phyloP scores from a whole-genome alignment of 2,797 vertebrate genomes.

The Microctenopoma steveboyesi region DNA sequence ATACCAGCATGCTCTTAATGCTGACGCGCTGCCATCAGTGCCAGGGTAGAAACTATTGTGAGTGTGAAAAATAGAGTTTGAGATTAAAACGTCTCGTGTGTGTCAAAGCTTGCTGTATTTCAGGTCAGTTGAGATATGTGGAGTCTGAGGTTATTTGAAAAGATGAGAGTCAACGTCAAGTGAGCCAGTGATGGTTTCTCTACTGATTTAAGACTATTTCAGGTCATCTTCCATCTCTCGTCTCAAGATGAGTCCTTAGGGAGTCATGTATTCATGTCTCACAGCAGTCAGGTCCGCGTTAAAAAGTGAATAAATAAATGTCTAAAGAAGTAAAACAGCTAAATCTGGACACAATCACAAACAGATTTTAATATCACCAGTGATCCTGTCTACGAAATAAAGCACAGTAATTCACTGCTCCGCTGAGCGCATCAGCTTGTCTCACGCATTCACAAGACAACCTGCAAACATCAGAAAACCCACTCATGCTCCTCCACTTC shows the following conservation, averaged over 20 bases:
- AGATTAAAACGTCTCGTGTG: too few species aligned
- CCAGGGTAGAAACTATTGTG: not conserved
- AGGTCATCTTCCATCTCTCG: not conserved
- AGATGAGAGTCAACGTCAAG: not conserved
- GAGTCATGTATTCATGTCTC: too few species aligned
- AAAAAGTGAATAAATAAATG: too few species aligned
- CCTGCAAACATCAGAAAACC: slow-evolving; percentile 58
- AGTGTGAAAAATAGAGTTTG: not conserved
- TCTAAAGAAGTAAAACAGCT: not conserved
- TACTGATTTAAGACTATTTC: not conserved
- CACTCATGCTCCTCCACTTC: slow-evolving; percentile 60
- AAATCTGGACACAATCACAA: slow-evolving; percentile 3
- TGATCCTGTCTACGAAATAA: not conserved
- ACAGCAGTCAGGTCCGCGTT: not conserved
- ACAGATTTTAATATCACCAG: slow-evolving; percentile 1
- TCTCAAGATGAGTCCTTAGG: too few species aligned
- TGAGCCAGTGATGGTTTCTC: not conserved
- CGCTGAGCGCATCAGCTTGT: slow-evolving; percentile 33
- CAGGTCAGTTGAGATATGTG: not conserved
- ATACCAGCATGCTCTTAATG: not conserved
- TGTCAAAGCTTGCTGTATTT: not conserved
- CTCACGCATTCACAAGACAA: slow-evolving; percentile 49
- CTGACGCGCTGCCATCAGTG: slow-evolving; percentile 3
- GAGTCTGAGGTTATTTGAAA: not conserved
- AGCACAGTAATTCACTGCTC: slow-evolving; percentile 1